A percentile compares a stretch with the other conserved stretches of the same genome.
Evolutionary conservation across 2,797 vertebrate genomes (phyloP).

Genomic region (Zalophus californianus): DNA sequence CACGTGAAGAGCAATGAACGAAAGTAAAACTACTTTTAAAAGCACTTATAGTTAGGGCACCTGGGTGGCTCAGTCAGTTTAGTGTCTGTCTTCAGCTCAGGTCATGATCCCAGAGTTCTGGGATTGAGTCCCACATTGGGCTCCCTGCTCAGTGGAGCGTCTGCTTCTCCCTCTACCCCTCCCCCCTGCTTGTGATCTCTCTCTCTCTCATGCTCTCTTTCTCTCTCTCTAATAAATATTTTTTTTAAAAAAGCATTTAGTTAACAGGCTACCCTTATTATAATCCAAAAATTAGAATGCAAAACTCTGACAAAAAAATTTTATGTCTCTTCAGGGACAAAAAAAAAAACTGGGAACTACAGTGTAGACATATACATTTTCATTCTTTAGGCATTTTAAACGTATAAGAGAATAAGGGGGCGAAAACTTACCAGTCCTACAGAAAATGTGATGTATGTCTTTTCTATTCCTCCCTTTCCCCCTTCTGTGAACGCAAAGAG

Average conservation of each 20-base stretch:
- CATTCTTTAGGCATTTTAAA: conserved; percentile 51
- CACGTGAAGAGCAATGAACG: neutral
- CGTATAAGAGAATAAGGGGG: neutral
- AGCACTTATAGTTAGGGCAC: neutral
- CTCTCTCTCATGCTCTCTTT: neutral
- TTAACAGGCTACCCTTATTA: neutral
- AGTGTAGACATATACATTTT: conserved; percentile 55
- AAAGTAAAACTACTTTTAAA: conserved; percentile 52
- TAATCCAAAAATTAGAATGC: conserved; percentile 36
- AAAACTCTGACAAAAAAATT: conserved; percentile 46
- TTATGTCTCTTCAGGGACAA: neutral
- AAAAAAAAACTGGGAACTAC: neutral
- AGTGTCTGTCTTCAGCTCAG: neutral
- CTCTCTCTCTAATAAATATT: neutral
- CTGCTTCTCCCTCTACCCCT: neutral
- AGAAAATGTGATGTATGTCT: neutral
- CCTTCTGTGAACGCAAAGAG: conserved; percentile 18
- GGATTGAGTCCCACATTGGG: neutral
- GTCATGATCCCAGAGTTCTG: neutral
- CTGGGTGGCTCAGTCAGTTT: neutral
- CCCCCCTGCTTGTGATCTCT: neutral
- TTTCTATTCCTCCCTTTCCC: neutral
- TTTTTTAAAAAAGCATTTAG: neutral
- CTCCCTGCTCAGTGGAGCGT: neutral
- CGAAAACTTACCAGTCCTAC: neutral